phyloP scores from a whole-genome alignment of 2,888 invertebrate species.

The Netelia virgata region DNA sequence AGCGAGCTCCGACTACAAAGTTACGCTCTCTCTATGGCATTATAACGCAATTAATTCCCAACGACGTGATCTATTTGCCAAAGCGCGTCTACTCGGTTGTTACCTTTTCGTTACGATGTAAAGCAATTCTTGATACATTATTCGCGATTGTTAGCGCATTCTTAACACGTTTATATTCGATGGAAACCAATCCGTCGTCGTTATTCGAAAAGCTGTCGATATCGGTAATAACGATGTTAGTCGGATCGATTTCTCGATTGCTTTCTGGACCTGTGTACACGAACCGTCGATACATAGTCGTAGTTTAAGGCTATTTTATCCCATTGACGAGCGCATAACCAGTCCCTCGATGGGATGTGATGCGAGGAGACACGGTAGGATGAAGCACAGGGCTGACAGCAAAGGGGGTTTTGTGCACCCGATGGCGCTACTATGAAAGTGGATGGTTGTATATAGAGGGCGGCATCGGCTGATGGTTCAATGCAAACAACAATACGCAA shows the following conservation, averaged over 20 bases:
- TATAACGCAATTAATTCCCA: conserved; percentile 61
- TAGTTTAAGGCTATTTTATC: too few relatives aligned
- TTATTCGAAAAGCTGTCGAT: too few relatives aligned
- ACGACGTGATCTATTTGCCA: conserved; percentile 65
- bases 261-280: too few relatives aligned
- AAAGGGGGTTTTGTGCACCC: not conserved
- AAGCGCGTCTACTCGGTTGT: conserved; percentile 44
- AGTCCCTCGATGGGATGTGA: too few relatives aligned
- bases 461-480: conserved; percentile 69
- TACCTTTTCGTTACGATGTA: conserved; percentile 23
- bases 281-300: too few relatives aligned
- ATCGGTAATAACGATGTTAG: too few relatives aligned
- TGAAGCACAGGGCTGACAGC: not conserved
- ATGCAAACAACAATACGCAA: conserved; percentile 83
- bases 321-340: too few relatives aligned
- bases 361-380: too few relatives aligned
- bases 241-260: too few relatives aligned
- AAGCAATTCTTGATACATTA: not conserved
- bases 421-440: conserved; percentile 72
- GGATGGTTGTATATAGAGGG: conserved; percentile 71
- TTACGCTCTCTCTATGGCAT: conserved; percentile 49
- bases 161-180: not conserved
- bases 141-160: not conserved
- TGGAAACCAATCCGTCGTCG: not conserved
- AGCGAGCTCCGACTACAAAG: conserved; percentile 47